Evolutionary conservation across 2,113 vertebrate genomes (phyloP).

Genomic region (Carlito syrichta): DNA sequence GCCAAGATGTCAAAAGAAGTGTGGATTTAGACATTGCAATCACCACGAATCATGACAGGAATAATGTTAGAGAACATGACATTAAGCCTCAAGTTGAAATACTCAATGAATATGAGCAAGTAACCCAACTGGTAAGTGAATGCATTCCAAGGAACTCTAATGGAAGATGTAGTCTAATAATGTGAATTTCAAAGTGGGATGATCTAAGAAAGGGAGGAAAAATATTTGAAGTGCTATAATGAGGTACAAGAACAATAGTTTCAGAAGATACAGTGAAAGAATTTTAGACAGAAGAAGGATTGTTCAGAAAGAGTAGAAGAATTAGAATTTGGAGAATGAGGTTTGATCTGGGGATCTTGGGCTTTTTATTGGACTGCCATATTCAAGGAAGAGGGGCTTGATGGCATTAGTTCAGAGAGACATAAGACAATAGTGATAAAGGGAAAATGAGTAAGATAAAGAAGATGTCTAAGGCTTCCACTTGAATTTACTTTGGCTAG

Average conservation of each 20-base stretch:
- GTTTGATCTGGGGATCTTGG: background rate
- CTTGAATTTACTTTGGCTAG: background rate
- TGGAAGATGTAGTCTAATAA: background rate
- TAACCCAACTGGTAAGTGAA: background rate
- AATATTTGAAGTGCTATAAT: background rate
- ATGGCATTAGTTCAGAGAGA: background rate
- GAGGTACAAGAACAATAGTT: too few species aligned
- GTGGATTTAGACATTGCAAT: background rate
- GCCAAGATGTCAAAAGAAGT: background rate
- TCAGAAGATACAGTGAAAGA: background rate
- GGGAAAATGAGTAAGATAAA: background rate
- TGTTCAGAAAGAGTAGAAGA: background rate
- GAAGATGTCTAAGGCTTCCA: background rate
- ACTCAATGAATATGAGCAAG: background rate
- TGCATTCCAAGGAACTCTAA: background rate
- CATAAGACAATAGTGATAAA: background rate
- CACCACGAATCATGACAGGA: background rate
- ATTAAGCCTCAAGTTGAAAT: background rate
- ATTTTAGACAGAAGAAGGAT: rapidly evolving
- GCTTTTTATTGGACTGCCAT: background rate
- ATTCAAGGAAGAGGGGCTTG: background rate
- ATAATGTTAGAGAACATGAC: background rate
- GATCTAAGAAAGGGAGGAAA: background rate
- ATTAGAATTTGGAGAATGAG: background rate
- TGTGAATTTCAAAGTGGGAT: background rate